A percentile compares a stretch with the other conserved stretches of the same genome.
These are phyloP conservation scores for Hystrix cristata DNA, from an alignment of 2,113 vertebrate species.

Conservation along the genomic window DNA sequence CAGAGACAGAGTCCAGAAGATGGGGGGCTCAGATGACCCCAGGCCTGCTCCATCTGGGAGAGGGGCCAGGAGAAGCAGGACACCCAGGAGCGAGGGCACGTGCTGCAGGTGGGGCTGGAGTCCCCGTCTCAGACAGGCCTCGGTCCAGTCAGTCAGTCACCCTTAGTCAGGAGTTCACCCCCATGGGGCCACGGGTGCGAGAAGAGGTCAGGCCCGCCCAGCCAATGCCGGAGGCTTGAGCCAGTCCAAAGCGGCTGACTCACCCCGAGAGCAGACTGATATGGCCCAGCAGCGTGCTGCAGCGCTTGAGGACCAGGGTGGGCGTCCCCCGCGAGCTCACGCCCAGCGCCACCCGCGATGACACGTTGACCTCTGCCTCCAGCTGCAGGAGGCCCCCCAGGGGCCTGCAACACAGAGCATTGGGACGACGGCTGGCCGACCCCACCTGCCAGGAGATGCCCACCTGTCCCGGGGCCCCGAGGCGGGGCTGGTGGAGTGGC, in stretches of 20 bases:
- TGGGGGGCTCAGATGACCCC: accelerated
- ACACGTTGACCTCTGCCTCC: constrained; percentile 82
- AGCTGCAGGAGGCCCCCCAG: constrained; percentile 30
- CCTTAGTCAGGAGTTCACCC: no score
- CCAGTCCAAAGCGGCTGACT: not conserved
- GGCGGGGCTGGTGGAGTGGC: not conserved
- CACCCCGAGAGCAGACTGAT: constrained; percentile 80
- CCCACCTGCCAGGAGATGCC: not conserved
- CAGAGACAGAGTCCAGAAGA: not conserved
- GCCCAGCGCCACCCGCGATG: constrained; percentile 45
- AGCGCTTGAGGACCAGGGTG: constrained; percentile 78
- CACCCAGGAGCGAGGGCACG: not conserved
- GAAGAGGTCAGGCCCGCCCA: not conserved
- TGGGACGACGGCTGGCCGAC: not conserved
- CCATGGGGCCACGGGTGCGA: accelerated
- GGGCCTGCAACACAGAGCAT: not conserved
- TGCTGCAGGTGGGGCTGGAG: not conserved
- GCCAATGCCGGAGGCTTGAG: not conserved
- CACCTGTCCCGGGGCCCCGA: accelerated
- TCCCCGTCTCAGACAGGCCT: accelerated
- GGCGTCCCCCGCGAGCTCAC: constrained; percentile 23
- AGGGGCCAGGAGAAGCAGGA: not conserved
- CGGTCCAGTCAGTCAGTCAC: no score
- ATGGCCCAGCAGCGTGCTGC: constrained; percentile 74
- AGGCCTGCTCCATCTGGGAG: not conserved